A percentile compares a stretch with the other conserved stretches of the same genome.
These are phyloP conservation scores for Ataeniobius toweri DNA, from an alignment of 2,797 vertebrate species.

Conservation along the genomic window DNA sequence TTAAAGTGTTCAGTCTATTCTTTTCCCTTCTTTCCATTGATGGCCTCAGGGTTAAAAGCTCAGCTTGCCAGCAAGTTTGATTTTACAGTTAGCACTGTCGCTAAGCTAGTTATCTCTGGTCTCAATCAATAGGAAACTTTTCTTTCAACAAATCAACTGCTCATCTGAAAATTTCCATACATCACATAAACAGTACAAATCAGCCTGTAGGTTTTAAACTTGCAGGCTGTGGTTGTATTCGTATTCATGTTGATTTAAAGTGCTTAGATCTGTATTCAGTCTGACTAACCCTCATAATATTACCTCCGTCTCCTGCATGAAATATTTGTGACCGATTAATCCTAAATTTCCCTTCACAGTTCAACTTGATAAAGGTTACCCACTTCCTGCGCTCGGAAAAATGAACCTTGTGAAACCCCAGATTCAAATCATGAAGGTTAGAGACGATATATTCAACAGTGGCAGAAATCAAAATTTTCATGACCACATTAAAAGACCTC, in stretches of 20 bases:
- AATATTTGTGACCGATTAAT: not conserved
- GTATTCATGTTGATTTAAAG: not conserved
- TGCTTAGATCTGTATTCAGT: not conserved
- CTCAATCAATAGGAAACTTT: not conserved
- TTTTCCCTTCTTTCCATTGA: not conserved
- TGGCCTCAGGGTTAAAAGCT: not conserved
- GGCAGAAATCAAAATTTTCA: not conserved
- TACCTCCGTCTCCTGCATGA: not conserved
- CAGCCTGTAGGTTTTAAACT: not conserved
- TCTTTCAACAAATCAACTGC: not conserved
- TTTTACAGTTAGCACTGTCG: not conserved
- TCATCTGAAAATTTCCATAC: not conserved
- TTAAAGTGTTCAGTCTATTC: not conserved
- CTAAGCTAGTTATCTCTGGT: not conserved
- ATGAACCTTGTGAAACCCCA: conserved; percentile 76
- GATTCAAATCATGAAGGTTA: conserved; percentile 76
- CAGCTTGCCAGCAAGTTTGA: not conserved
- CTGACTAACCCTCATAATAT: not conserved
- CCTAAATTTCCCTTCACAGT: conserved; percentile 41
- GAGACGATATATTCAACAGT: conserved; percentile 3
- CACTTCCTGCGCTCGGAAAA: conserved; percentile 76
- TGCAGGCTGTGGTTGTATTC: not conserved
- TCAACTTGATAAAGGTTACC: conserved; percentile 73
- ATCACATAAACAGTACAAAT: not conserved
- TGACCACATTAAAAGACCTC: not conserved